These are phyloP conservation scores for Naja naja DNA, from an alignment of 2,113 vertebrate species.

Conservation along the genomic window DNA sequence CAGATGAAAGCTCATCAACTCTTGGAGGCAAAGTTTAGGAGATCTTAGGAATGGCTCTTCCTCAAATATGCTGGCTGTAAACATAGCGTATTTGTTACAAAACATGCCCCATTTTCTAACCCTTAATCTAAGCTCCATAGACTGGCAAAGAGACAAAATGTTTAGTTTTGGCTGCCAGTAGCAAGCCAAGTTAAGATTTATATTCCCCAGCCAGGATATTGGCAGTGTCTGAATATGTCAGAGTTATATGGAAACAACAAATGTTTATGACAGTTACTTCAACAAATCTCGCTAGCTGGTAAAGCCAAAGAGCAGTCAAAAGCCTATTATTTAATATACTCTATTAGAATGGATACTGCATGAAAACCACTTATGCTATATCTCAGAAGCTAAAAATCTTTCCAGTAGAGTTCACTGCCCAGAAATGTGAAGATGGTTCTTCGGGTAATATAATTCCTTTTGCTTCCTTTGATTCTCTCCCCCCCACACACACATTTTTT, in stretches of 20 bases:
- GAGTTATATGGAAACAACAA: constrained; percentile 37
- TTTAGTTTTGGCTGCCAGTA: neutral
- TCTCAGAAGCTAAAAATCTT: constrained; percentile 15
- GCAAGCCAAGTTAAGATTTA: constrained; percentile 16
- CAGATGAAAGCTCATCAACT: constrained; percentile 19
- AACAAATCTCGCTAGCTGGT: constrained; percentile 30
- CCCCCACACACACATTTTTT: neutral
- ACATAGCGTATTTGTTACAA: constrained; percentile 25
- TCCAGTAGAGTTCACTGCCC: neutral
- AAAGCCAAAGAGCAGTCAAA: constrained; percentile 33
- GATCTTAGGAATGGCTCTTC: neutral
- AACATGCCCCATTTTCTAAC: neutral
- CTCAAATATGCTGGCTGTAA: constrained; percentile 34
- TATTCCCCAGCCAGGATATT: neutral
- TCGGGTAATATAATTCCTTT: neutral
- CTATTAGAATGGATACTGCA: constrained; percentile 4
- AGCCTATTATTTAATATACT: constrained; percentile 26
- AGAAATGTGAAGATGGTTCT: constrained; percentile 18
- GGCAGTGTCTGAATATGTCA: constrained; percentile 22
- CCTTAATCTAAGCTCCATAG: constrained; percentile 9
- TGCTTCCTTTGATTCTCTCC: neutral
- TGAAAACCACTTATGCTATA: constrained; percentile 11
- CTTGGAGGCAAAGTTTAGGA: constrained; percentile 18
- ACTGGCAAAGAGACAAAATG: neutral
- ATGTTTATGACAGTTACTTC: constrained; percentile 6